Evolutionary conservation across 2,888 invertebrate species (phyloP), one percentile per base, ranked within the genome.

Genomic region (Caenorhabditis sp.): DNA sequence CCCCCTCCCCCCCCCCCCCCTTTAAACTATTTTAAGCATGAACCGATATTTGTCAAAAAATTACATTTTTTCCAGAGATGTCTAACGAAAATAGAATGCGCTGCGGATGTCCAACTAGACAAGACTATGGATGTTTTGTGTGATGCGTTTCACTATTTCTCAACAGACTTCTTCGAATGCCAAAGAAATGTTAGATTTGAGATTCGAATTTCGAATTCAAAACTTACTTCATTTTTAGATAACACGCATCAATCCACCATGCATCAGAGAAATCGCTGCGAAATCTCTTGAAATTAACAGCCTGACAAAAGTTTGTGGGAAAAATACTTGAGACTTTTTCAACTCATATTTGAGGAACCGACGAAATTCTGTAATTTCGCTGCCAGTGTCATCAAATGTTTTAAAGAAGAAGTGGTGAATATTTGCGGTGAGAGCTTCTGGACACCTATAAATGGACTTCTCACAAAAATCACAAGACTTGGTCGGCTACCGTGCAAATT

Each of bases 351-450:
- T 2, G 10, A 43, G 43, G 43, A 43, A 43, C 43, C 43, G 14
- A 17, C 6, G 14, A 43, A 43, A 14, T 43, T 43, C 14, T 43
- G 43, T 14, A 43, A 43, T 3, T 43, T 43, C 14, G 17, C 43
- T 17, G 17, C 2, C 8, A 57, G 57, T 21, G 26, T 54, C 4
- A 21, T 43, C 24, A 26, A 26, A 1, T 69, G 69, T n/a, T n/a
- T 69, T 12, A 5, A 65, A 31, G 58, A 50, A 1, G 65, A 69
- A 10, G n/a, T 69, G 1, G 57, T 61, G 24, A 26, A 51, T 8
- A 65, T 69, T 50, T 69, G 69, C n/a, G 69, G 69, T 12, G 62
- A 58, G n/a, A 5, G 50, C 2, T 62, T 61, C 21, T 69, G 69
- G 69, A 53, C 19, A 14, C 58, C 64, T 3, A 27, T 69, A 24